These are phyloP conservation scores for Octodonta nipae DNA, from an alignment of 2,888 invertebrate genomes.

Conservation along the genomic window DNA sequence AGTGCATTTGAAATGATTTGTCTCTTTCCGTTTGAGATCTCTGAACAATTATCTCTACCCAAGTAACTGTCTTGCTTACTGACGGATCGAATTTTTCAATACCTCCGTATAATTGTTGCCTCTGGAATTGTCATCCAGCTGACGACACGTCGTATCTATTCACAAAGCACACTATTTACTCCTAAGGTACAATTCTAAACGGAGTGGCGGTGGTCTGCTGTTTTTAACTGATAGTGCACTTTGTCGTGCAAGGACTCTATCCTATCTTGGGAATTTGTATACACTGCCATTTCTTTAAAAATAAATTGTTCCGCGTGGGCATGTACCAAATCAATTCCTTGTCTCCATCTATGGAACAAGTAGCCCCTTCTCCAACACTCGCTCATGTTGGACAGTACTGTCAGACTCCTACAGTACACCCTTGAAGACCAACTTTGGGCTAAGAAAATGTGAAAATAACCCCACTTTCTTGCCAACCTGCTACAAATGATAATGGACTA, in stretches of 20 bases:
- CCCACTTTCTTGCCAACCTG: conserved; percentile 57
- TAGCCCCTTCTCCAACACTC: conserved; percentile 47
- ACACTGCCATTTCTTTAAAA: conserved; percentile 68
- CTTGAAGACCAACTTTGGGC: conserved; percentile 66
- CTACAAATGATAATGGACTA: conserved; percentile 62
- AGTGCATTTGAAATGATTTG: conserved; percentile 62
- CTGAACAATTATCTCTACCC: conserved; percentile 69
- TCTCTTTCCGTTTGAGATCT: conserved; percentile 70
- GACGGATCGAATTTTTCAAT: conserved; percentile 79
- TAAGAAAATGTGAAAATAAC: conserved; percentile 65
- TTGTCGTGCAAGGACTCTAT: conserved; percentile 61
- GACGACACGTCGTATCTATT: conserved; percentile 75
- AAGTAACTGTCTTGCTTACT: conserved; percentile 64
- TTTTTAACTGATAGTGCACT: conserved; percentile 54
- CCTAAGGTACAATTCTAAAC: conserved; percentile 75
- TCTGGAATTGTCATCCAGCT: conserved; percentile 64
- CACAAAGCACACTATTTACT: conserved; percentile 80
- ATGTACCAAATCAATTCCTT: conserved; percentile 72
- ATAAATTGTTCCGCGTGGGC: conserved; percentile 78
- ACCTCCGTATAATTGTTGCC: conserved; percentile 74
- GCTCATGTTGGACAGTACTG: conserved; percentile 55
- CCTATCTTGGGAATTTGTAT: conserved; percentile 66
- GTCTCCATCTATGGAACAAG: conserved; percentile 51
- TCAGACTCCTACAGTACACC: conserved; percentile 60
- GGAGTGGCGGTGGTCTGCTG: conserved; percentile 69